phyloP scores from a whole-genome alignment of 2,888 invertebrate species.

The Melieria crassipennis region DNA sequence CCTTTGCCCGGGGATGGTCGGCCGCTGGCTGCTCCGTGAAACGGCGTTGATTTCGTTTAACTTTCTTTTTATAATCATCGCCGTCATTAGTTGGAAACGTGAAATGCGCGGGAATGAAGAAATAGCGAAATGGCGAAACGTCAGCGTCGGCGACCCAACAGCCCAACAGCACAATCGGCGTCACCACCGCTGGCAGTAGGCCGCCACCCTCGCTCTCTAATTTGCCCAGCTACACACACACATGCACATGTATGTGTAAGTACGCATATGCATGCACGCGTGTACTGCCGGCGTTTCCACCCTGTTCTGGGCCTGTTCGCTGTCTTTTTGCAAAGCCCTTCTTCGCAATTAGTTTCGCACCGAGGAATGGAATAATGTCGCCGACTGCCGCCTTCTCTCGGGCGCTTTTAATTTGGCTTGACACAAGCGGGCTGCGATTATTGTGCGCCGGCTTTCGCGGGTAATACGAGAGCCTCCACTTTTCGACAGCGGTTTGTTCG shows the following conservation, averaged over 20 bases:
- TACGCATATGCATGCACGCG: neutral
- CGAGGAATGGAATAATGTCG: constrained; percentile 36
- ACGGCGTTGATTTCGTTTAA: constrained; percentile 37
- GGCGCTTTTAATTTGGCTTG: constrained; percentile 2
- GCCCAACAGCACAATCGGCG: neutral
- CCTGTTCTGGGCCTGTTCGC: constrained; percentile 32
- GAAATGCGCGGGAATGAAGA: constrained; percentile 11
- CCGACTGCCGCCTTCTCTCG: constrained; percentile 9
- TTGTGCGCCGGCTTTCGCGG: constrained; percentile 47
- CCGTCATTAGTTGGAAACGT: constrained; percentile 24
- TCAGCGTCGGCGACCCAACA: constrained; percentile 1
- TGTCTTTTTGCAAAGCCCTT: constrained; percentile 32
- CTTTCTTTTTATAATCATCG: constrained; percentile 18
- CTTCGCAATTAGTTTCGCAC: constrained; percentile 36
- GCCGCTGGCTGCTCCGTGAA: constrained; percentile 34
- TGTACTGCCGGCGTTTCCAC: constrained; percentile 28
- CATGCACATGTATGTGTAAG: constrained; percentile 1
- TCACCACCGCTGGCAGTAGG: neutral
- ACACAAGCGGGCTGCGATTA: neutral
- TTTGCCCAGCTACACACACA: neutral
- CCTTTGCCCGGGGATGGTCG: constrained; percentile 53
- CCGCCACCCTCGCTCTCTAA: neutral
- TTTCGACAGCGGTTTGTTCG: neutral
- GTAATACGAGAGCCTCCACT: constrained; percentile 56
- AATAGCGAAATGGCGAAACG: neutral